Percentiles rank a stretch among this genome's conserved stretches.
Evolutionary conservation across 2,113 vertebrate species (phyloP).

Genomic region (Macroglossus sobrinus): DNA sequence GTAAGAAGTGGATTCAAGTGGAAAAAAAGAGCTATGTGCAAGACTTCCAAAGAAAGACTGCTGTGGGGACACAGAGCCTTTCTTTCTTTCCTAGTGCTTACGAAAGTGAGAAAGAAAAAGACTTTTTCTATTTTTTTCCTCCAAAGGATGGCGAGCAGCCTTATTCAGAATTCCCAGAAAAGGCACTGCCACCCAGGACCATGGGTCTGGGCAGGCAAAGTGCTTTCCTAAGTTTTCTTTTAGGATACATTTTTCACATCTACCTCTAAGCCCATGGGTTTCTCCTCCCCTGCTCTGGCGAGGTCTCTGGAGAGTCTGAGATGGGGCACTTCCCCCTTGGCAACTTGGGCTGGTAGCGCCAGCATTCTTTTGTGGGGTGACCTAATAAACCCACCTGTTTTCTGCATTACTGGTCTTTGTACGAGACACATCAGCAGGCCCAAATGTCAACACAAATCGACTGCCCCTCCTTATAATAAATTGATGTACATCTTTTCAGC

Average conservation of each 20-base stretch:
- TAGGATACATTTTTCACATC: background rate
- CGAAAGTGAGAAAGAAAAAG: background rate
- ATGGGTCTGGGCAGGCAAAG: background rate
- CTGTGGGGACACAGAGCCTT: background rate
- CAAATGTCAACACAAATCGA: background rate
- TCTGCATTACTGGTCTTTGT: background rate
- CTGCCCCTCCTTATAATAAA: background rate
- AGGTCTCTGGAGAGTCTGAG: background rate
- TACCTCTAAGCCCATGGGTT: background rate
- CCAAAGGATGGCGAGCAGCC: background rate
- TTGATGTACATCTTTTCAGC: background rate
- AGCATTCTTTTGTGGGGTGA: background rate
- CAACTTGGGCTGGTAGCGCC: fast-evolving
- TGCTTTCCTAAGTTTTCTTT: background rate
- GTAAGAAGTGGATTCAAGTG: background rate
- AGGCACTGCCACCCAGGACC: too few relatives aligned
- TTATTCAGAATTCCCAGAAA: background rate
- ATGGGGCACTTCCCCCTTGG: background rate
- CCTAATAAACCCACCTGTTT: background rate
- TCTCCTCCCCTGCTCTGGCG: background rate
- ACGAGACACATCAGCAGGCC: background rate
- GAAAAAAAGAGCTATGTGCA: background rate
- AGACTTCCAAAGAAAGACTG: background rate
- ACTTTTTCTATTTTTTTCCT: background rate
- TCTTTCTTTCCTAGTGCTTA: background rate